Base-by-base conservation (phyloP, 2,888 invertebrate genomes). In the Dryococelus australis region DNA sequence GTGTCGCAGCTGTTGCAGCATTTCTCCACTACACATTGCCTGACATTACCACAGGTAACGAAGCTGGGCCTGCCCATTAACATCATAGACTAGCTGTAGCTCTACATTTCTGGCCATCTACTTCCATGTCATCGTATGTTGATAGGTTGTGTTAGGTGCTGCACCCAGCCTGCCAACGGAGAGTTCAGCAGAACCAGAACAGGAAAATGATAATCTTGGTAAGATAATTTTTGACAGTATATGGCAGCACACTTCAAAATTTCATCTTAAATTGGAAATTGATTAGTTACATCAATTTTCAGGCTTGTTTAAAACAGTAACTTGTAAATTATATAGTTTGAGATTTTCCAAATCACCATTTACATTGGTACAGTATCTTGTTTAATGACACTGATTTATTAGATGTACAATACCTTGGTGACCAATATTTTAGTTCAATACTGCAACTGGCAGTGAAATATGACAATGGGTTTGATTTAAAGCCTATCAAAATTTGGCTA, bases 1-100 rank as follows among this genome's bases (percentile, higher is more conserved):
- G 92, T 92, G 88, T 89, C 89, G 53, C 91, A 92, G 28, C 90
- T 94, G 26, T 89, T 93, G 84, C 90, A 91, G 83, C 93, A 93
- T 89, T 92, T 93, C 89, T 65, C 65, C 24, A 65, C 65, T 6
- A 24, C 65, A 20, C 65, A 65, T n/a, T 65, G 65, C 65, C 65
- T 65, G 13, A n/a, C 65, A 20, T n/a, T 65, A 20, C 65, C 65
- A 65, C 65, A 65, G 65, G 65, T 65, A n/a, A 65, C 8, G 65
- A 8, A 9, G 8, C 65, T 10, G 10, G 65, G 65, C 2, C n/a
- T 20, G n/a, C 24, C 65, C 16, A 65, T 24, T 16, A 47, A 16
- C 16, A 13, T 2, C 47, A 13, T 16, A 47, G 47, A 8, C 47
- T 47, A 47, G 10, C 65, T 65, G 65, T 65, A 16, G n/a, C n/a